These are phyloP conservation scores for Leiothrix lutea DNA, from an alignment of 2,113 vertebrate species.

Conservation along the genomic window DNA sequence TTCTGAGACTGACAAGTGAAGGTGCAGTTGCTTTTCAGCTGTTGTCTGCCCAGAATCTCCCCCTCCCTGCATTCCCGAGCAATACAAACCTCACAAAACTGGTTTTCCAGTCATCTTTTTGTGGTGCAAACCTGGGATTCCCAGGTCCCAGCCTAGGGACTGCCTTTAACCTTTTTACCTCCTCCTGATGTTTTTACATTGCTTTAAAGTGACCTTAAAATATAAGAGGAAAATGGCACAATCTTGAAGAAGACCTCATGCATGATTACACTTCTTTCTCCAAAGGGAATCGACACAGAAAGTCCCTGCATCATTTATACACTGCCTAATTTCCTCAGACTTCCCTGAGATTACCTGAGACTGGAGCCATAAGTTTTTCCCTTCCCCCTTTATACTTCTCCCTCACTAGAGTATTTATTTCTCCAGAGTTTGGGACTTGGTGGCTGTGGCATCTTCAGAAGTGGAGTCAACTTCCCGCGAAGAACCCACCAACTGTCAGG, in stretches of 20 bases:
- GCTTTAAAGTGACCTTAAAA: background rate
- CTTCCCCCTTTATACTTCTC: background rate
- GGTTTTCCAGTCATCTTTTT: background rate
- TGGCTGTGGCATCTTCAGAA: background rate
- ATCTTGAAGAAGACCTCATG: background rate
- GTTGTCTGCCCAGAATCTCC: constrained; percentile 9
- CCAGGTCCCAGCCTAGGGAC: background rate
- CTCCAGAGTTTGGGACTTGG: background rate
- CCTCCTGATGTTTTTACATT: constrained; percentile 12
- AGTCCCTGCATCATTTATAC: background rate
- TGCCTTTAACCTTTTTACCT: constrained; percentile 35
- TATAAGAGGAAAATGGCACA: background rate
- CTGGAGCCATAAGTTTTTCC: background rate
- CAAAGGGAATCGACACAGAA: background rate
- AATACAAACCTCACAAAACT: background rate
- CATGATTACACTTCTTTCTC: background rate
- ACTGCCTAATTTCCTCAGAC: background rate
- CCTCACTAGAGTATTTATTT: background rate
- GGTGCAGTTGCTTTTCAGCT: background rate
- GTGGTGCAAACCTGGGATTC: background rate
- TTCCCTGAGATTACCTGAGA: background rate
- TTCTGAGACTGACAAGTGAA: background rate
- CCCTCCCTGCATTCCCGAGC: background rate
- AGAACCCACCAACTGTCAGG: background rate
- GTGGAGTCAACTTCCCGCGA: background rate